Evolutionary conservation across 2,797 vertebrate genomes (phyloP).

Genomic region (Bradypodion ventrale): DNA sequence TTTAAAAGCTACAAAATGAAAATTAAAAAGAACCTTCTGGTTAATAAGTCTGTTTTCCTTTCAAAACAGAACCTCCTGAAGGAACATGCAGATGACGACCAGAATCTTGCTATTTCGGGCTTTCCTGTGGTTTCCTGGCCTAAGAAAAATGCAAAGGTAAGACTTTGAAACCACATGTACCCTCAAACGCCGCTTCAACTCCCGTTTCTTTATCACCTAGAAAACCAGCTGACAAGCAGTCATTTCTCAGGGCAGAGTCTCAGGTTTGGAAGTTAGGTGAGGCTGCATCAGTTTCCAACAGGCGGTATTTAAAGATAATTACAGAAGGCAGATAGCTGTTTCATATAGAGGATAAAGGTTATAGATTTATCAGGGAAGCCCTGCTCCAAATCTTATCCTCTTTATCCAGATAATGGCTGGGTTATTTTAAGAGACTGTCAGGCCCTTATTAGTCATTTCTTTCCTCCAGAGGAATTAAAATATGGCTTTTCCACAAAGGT

Average conservation of each 20-base stretch:
- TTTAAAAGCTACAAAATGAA: too few species aligned
- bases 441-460: background rate
- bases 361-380: background rate
- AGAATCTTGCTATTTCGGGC: slow-evolving; percentile 89
- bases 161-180: background rate
- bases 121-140: slow-evolving; percentile 92
- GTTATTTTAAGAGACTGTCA: background rate
- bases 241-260: too few species aligned
- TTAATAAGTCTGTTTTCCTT: slow-evolving; percentile 67
- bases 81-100: slow-evolving; percentile 92
- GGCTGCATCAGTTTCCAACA: too few species aligned
- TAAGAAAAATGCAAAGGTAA: slow-evolving; percentile 91
- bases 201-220: background rate
- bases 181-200: background rate
- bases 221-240: background rate
- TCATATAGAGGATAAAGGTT: too few species aligned
- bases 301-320: too few species aligned
- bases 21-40: background rate
- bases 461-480: background rate
- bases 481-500: background rate
- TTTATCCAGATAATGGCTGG: background rate
- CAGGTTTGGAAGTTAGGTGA: too few species aligned
- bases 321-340: too few species aligned
- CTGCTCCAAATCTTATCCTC: too few species aligned
- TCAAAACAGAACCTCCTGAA: slow-evolving; percentile 87